Evolutionary conservation across 2,888 invertebrate species (phyloP), one percentile per base, ranked within the genome.

Genomic region (Saturnia pavonia): DNA sequence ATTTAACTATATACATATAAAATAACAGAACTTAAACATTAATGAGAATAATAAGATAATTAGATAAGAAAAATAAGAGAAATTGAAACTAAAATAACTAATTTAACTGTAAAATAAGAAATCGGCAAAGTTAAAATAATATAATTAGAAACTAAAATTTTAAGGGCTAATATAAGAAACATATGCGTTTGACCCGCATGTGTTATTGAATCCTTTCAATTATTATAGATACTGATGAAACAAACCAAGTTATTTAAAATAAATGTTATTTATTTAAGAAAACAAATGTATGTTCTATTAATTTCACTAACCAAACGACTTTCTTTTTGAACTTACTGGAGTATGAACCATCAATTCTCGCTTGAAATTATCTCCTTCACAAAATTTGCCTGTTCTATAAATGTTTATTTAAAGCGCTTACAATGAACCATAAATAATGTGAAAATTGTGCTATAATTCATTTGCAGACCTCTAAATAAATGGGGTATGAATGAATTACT

Each of bases 401-500:
- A 27, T 40, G 40, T 65, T 65, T 65, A 34, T 65, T 65, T 65
- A 65, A 63, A 65, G 65, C 65, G 60, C n/a, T 34, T 40, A 40
- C 19, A 65, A 40, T 40, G n/a, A 65, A 65, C 16, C 19, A 14
- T 40, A 40, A 65, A 65, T 40, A 40, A 65, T 34, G 40, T 65
- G n/a, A 65, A 40, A 40, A 40, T 65, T 65, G 34, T 34, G 65
- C 40, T 22, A 40, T 65, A 65, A 40, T 40, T 65, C 40, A 65
- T 40, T 34, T 8, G 40, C 65, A 65, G n/a, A 16, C 19, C 14
- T 40, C 19, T 40, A 40, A 65, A 65, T 40, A 65, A 65, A 65
- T 65, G 65, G 40, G 16, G 65, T 65, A 65, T 69, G 69, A 69
- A 69, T 65, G 34, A 63, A 69, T 69, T 69, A 69, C 45, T 65